Percentiles rank a stretch among this genome's conserved stretches.
Evolutionary conservation across 2,888 invertebrate species (phyloP).

Genomic region (Hyposoter dolosus): DNA sequence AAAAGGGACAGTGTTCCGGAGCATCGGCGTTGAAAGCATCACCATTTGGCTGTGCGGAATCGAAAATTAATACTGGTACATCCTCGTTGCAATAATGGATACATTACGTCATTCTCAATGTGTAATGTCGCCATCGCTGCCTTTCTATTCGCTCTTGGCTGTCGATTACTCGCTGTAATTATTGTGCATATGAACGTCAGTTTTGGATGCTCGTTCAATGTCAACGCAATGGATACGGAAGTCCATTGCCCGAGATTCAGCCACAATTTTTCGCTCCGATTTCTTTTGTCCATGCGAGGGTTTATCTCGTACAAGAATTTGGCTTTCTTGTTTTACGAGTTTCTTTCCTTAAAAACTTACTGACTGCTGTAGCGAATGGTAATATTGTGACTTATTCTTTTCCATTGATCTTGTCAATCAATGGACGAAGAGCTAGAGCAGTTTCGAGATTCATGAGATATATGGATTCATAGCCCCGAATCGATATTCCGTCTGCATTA

Average conservation of each 20-base stretch:
- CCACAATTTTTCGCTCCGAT: background rate
- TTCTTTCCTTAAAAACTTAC: background rate
- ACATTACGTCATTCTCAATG: slow-evolving; percentile 32
- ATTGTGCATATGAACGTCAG: background rate
- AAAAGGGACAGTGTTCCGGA: slow-evolving; percentile 9
- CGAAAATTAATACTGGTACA: slow-evolving; percentile 69
- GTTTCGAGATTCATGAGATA: background rate
- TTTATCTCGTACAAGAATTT: background rate
- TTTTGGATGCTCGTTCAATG: background rate
- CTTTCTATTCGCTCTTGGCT: background rate
- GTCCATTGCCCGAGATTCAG: background rate
- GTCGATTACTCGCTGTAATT: background rate
- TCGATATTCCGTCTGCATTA: slow-evolving; percentile 48
- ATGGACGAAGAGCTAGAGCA: background rate
- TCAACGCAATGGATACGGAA: background rate
- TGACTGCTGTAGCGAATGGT: background rate
- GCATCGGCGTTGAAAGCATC: slow-evolving; percentile 28
- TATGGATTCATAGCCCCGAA: slow-evolving; percentile 26
- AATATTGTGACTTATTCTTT: background rate
- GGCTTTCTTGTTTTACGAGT: background rate
- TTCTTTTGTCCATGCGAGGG: background rate
- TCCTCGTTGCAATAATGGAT: slow-evolving; percentile 68
- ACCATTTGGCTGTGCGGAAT: slow-evolving; percentile 51
- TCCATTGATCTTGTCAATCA: background rate
- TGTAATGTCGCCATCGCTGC: slow-evolving; percentile 1